Base-by-base conservation (phyloP, 1,140 invertebrate species). In the Drosophila triauraria region DNA sequence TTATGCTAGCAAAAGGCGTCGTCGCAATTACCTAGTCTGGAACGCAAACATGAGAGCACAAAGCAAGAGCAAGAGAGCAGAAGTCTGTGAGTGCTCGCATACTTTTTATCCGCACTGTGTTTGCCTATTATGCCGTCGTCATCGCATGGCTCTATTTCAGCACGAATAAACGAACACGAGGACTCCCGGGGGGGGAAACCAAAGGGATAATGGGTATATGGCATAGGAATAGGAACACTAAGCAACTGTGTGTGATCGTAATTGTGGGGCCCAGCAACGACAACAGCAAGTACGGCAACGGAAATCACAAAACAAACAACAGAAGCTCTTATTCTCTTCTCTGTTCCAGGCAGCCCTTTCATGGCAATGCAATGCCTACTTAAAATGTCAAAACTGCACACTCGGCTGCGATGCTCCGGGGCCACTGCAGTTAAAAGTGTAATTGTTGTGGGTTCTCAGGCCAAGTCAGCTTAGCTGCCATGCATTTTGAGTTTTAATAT, bases 1-100 rank as follows among this genome's bases (percentile, higher is more conserved):
- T 74, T 70, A 83, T 69, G 84, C 84, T 58, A 88, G 61, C 80
- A 88, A 83, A 87, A 88, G 84, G 84, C 84, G 84, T 87, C 58
- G 68, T 72, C 84, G 54, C 84, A 87, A 87, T 87, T 87, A 87
- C 84, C 80, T 75, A 82, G 77, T 58, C 58, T 51, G 61, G 59
- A 51, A 54, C 32, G 57, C 25, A 59, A 40, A 50, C 71, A 75
- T 42, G 50, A 61, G 62, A 61, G 65, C 46, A 64, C 40, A 64
- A 64, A 44, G 46, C 43, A 27, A 50, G 35, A 62, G 44, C 38
- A 40, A 30, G 51, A 46, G 54, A 68, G 64, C 59, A 44, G 23
- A 40, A 20, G 30, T 64, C 43, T 38, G 69, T 69, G 80, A 71
- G 44, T 69, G 81, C 40, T 61, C 78, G 54, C 47, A 71, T 75